phyloP scores from a whole-genome alignment of 1,140 invertebrate species.

The Drosophila grimshawi region DNA sequence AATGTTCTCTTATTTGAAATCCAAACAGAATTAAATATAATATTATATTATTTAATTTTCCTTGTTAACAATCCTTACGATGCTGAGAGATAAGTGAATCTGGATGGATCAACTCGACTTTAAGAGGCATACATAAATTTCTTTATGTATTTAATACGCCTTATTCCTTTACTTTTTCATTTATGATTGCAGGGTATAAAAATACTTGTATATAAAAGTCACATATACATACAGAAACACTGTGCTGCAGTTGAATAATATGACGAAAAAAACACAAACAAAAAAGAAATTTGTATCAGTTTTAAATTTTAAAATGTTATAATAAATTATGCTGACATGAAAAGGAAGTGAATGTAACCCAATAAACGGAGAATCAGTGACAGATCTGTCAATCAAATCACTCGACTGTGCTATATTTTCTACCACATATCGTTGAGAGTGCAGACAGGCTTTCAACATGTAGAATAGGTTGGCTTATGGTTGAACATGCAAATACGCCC shows the following conservation, averaged over 20 bases:
- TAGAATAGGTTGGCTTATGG: too few relatives aligned
- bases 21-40: too few relatives aligned
- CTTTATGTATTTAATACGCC: too few relatives aligned
- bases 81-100: too few relatives aligned
- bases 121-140: too few relatives aligned
- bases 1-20: too few relatives aligned
- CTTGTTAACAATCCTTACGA: too few relatives aligned
- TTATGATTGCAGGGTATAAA: not conserved
- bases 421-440: not conserved
- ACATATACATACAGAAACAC: not conserved
- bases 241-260: not conserved
- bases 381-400: slow-evolving; percentile 3
- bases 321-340: not conserved
- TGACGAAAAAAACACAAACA: not conserved
- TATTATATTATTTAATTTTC: too few relatives aligned
- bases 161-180: not conserved
- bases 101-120: too few relatives aligned
- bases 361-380: not conserved
- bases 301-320: slow-evolving; percentile 3
- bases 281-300: not conserved
- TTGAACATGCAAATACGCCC: too few relatives aligned
- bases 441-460: too few relatives aligned
- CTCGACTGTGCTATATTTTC: not conserved
- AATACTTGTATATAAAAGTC: not conserved
- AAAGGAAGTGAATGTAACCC: not conserved